Conservation (phyloP, 2,797 vertebrate species). For the Pseudochirops cupreus region DNA sequence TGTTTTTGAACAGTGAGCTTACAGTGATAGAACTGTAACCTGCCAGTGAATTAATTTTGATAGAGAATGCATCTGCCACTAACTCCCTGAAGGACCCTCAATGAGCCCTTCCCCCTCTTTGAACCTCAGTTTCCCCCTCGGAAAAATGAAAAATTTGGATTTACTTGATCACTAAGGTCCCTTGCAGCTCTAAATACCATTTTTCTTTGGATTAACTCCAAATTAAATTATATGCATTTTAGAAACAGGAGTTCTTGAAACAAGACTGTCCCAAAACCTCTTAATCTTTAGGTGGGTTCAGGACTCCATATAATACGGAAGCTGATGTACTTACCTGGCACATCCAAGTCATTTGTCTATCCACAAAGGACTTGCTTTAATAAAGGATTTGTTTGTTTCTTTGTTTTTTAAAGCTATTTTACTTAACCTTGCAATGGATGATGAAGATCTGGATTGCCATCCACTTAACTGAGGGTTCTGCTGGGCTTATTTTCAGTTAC, state of each 20-base stretch:
- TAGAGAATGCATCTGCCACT: background rate
- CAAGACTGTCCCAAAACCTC: background rate
- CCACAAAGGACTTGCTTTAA: slow-evolving; percentile 31
- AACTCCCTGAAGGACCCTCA: background rate
- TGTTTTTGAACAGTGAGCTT: background rate
- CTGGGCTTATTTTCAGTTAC: slow-evolving; percentile 35
- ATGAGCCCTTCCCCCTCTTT: background rate
- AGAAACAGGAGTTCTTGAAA: slow-evolving; percentile 30
- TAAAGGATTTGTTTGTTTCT: slow-evolving; percentile 34
- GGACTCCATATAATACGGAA: slow-evolving; percentile 19
- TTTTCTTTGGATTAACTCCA: background rate
- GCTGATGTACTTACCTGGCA: background rate
- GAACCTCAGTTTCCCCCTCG: background rate
- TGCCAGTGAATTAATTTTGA: slow-evolving; percentile 19
- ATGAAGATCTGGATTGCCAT: slow-evolving; percentile 25
- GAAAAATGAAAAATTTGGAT: background rate
- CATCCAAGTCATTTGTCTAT: slow-evolving; percentile 13
- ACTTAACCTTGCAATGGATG: slow-evolving; percentile 21
- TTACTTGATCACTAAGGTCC: background rate
- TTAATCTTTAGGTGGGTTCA: slow-evolving; percentile 4
- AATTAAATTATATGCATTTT: slow-evolving; percentile 30
- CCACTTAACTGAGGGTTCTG: slow-evolving; percentile 7
- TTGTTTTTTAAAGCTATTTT: slow-evolving; percentile 39
- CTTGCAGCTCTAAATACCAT: background rate
- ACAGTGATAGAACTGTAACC: background rate